Evolutionary conservation across 64 coral and sea anemone species (phyloP).

Genomic region (Actinia tenebrosa): DNA sequence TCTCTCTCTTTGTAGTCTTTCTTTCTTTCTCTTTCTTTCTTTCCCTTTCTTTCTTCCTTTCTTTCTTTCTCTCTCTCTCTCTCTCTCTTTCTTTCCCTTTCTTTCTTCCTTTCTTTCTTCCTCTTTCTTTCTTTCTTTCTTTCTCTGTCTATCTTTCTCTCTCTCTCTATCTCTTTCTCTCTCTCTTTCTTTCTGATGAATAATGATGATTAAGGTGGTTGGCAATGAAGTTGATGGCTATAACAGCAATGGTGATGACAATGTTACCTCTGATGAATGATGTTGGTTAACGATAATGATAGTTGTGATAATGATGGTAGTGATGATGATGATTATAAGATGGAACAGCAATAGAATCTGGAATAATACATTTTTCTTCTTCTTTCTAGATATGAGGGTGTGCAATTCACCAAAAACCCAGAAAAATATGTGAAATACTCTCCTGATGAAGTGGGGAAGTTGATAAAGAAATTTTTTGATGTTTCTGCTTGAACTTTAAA

Average conservation of each 20-base stretch:
- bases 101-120: not conserved
- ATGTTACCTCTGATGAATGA: not conserved
- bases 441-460: constrained; percentile 57
- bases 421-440: constrained; percentile 98
- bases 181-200: not conserved
- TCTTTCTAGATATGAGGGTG: constrained; percentile 52
- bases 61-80: no score
- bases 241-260: not conserved
- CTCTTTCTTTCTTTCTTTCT: no score
- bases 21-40: no score
- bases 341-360: no score
- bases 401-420: constrained; percentile 87
- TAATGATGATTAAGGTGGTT: not conserved
- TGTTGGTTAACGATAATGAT: no score
- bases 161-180: no score
- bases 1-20: no score
- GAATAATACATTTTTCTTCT: not conserved
- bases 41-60: no score
- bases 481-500: constrained; percentile 68
- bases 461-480: constrained; percentile 86
- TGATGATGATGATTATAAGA: not conserved
- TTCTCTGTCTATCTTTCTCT: no score
- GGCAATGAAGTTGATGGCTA: no score
- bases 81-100: no score
- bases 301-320: not conserved